Evolutionary conservation across 2,113 vertebrate genomes (phyloP).

Genomic region (Himantopus leucocephalus): DNA sequence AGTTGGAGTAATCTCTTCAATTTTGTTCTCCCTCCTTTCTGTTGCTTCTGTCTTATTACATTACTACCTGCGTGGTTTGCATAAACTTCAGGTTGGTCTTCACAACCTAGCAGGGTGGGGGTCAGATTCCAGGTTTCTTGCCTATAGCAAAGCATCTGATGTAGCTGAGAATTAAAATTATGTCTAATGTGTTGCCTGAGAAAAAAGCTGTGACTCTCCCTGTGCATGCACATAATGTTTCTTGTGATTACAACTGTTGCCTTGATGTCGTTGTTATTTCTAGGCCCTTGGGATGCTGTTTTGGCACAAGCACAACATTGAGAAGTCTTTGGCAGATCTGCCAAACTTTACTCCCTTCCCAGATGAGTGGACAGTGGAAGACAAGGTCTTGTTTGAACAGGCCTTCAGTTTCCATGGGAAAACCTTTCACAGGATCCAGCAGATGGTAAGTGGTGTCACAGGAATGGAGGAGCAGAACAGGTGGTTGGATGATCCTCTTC

Average conservation of each 20-base stretch:
- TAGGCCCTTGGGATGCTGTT: slow-evolving; percentile 97
- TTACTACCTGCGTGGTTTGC: not conserved
- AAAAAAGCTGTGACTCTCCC: not conserved
- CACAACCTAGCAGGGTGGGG: not conserved
- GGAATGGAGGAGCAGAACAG: not conserved
- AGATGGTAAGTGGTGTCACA: slow-evolving; percentile 84
- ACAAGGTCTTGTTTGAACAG: slow-evolving; percentile 93
- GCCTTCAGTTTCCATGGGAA: slow-evolving; percentile 97
- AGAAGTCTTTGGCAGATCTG: slow-evolving; percentile 93
- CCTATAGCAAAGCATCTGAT: not conserved
- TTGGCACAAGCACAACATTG: slow-evolving; percentile 97
- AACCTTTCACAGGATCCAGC: slow-evolving; percentile 95
- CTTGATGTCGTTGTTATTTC: not conserved
- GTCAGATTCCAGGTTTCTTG: not conserved
- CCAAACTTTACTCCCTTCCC: slow-evolving; percentile 97
- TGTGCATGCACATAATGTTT: not conserved
- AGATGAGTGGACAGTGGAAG: slow-evolving; percentile 97
- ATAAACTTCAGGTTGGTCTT: not conserved
- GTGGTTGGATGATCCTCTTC: fast-evolving
- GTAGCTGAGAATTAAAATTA: not conserved
- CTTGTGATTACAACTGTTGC: not conserved
- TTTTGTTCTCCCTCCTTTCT: not conserved
- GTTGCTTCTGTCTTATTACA: not conserved
- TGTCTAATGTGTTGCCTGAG: not conserved
- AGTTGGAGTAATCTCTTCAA: not conserved